Evolutionary conservation across 2,113 vertebrate genomes (phyloP), one percentile per base, ranked within the genome.

Genomic region (Aldabrachelys gigantea): DNA sequence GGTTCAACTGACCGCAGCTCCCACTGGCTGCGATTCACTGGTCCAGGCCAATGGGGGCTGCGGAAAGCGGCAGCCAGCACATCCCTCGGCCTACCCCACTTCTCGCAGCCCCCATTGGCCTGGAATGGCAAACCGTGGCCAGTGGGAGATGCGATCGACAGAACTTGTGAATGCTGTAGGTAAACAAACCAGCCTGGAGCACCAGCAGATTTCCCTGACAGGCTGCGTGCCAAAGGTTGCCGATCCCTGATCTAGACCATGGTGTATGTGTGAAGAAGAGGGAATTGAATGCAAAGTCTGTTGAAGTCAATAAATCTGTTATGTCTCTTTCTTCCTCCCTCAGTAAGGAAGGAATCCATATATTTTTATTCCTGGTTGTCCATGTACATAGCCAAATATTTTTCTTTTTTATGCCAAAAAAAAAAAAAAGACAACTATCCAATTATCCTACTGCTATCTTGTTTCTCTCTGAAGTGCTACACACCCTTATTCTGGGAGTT

Each of bases 301-400:
- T 69, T n/a, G 19, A n/a, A n/a, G 62, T n/a, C 17, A 16, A 69
- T n/a, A n/a, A 69, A n/a, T n/a, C 62, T n/a, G 4, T 69, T 69
- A n/a, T n/a, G 14, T 21, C 62, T 62, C 59, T 31, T 7, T 16
- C 59, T 69, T 69, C 35, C 35, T 69, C 8, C 62, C 62, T n/a
- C 62, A 21, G 62, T 69, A 69, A 69, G 62, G 62, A n/a, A 69
- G 16, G 35, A 69, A 19, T 69, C 24, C 2, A 4, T 31, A 5
- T 10, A 19, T 6, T 4, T 75, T 87, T 72, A 81, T 59, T 9
- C 87, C 13, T 17, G 17, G 11, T 3, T 49, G 29, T 25, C 52
- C 7, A 57, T 2, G 49, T 5, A n/a, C 0, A 0, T 12, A 80
- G 4, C 16, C 62, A n/a, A 69, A 41, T 79, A 91, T 84, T 78